phyloP scores from a whole-genome alignment of 2,797 vertebrate species.

The Mus minutoides region DNA sequence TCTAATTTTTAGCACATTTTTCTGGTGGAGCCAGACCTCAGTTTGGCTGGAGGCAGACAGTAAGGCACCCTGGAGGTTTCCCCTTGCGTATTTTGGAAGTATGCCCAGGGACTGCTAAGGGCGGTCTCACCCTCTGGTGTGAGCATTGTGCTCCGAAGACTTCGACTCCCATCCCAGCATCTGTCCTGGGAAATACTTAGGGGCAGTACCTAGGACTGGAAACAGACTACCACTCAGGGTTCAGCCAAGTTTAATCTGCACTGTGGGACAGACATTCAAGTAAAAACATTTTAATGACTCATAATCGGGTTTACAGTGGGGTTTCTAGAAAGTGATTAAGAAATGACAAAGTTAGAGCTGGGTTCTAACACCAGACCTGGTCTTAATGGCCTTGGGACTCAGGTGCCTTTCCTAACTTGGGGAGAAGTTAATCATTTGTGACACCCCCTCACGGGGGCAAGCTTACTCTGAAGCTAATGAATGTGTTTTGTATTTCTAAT shows the following conservation, averaged over 20 bases:
- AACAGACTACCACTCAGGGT: background rate
- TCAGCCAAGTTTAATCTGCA: constrained; percentile 30
- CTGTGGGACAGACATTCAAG: background rate
- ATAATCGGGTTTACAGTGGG: background rate
- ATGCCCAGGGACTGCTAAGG: background rate
- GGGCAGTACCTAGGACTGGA: background rate
- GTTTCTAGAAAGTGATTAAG: background rate
- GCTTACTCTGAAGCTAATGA: background rate
- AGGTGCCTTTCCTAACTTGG: background rate
- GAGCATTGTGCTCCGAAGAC: background rate
- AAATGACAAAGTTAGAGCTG: background rate
- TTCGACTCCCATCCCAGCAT: background rate
- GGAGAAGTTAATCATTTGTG: background rate
- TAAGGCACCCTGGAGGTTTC: background rate
- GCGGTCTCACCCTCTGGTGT: background rate
- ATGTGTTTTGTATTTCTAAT: background rate
- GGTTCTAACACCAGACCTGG: background rate
- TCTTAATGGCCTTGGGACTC: background rate
- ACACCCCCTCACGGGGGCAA: too few species aligned
- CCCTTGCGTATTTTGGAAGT: background rate
- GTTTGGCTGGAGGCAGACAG: constrained; percentile 4
- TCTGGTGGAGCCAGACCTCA: background rate
- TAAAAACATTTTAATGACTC: background rate
- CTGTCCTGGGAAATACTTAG: constrained; percentile 35
- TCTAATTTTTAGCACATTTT: constrained; percentile 43